Percentiles rank a stretch among this genome's conserved stretches.
Evolutionary conservation across 1,140 invertebrate species (phyloP).

Genomic region (Bombyx mori): DNA sequence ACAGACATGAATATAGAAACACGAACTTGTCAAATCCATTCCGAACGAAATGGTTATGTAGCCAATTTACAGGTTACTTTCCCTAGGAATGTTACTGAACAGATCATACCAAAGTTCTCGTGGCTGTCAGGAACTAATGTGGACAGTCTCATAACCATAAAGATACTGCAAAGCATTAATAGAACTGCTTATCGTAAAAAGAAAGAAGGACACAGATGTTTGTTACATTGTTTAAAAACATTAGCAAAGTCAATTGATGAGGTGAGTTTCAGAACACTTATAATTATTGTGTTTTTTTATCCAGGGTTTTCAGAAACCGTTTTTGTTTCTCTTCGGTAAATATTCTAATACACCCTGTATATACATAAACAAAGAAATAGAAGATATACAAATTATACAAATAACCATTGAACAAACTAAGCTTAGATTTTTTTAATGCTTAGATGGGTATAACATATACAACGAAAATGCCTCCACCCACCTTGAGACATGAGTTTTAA

Average conservation of each 20-base stretch:
- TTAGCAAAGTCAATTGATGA: slow-evolving; percentile 63
- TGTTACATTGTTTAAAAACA: slow-evolving; percentile 64
- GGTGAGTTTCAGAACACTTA: slow-evolving; percentile 23
- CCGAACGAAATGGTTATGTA: slow-evolving; percentile 79
- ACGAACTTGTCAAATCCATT: slow-evolving; percentile 81
- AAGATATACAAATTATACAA: too few species aligned
- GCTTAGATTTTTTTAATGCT: too few species aligned
- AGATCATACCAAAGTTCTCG: slow-evolving; percentile 63
- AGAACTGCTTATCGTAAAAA: slow-evolving; percentile 63
- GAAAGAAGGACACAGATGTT: slow-evolving; percentile 56
- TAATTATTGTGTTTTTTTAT: not conserved
- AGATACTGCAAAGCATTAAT: slow-evolving; percentile 65
- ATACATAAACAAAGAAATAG: too few species aligned
- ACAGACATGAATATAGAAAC: slow-evolving; percentile 84
- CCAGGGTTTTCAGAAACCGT: not conserved
- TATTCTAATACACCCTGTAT: too few species aligned
- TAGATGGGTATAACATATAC: too few species aligned
- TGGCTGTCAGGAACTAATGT: slow-evolving; percentile 67
- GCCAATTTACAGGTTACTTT: slow-evolving; percentile 86
- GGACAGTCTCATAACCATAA: slow-evolving; percentile 61
- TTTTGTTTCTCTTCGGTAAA: too few species aligned
- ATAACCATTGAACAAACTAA: too few species aligned
- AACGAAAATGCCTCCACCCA: too few species aligned
- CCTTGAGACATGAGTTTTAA: too few species aligned
- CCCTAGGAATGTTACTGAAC: slow-evolving; percentile 79